phyloP scores from a whole-genome alignment of 2,113 vertebrate genomes.

The Vidua macroura region DNA sequence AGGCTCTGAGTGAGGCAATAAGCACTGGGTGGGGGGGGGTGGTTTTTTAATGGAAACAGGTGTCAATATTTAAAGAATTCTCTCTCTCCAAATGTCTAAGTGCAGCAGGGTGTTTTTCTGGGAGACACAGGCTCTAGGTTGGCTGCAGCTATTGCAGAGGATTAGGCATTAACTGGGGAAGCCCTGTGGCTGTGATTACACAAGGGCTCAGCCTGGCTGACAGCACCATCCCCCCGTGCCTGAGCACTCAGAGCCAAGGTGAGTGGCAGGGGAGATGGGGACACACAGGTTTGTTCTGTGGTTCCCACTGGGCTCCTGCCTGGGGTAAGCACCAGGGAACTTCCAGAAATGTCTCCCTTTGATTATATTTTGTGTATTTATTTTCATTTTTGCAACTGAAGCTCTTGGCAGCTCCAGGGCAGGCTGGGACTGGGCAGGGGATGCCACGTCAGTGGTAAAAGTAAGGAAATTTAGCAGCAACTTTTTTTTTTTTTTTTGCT shows the following conservation, averaged over 20 bases:
- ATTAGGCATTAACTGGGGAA: constrained; percentile 59
- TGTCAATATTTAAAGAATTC: background rate
- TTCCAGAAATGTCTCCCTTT: background rate
- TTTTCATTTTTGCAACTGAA: background rate
- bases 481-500: background rate
- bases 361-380: background rate
- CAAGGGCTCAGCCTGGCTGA: background rate
- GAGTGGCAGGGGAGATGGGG: background rate
- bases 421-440: background rate
- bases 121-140: background rate
- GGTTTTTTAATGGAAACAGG: background rate
- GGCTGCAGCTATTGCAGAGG: background rate
- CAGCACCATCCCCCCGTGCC: background rate
- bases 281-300: background rate
- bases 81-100: background rate
- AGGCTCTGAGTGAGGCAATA: background rate
- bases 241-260: background rate
- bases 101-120: background rate
- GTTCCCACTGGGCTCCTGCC: background rate
- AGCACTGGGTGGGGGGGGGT: background rate
- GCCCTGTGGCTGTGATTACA: constrained; percentile 20
- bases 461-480: background rate
- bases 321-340: background rate
- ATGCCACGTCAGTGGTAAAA: background rate
- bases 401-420: background rate